Evolutionary conservation across 2,113 vertebrate genomes (phyloP).

Genomic region (Amblyornis subalaris): DNA sequence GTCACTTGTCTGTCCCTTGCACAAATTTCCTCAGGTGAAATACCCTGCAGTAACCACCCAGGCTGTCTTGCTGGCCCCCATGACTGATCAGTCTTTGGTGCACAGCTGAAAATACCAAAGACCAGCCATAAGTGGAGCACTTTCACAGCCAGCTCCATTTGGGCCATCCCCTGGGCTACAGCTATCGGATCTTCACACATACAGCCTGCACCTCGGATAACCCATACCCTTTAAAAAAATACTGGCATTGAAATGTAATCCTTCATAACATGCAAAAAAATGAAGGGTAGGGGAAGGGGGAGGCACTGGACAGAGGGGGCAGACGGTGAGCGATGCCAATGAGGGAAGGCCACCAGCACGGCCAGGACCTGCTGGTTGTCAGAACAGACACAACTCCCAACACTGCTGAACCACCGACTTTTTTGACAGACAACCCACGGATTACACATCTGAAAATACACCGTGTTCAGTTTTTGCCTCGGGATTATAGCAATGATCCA

Average conservation of each 20-base stretch:
- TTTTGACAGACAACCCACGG: background rate
- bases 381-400: background rate
- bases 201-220: conserved; percentile 9
- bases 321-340: fast-evolving
- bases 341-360: background rate
- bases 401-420: background rate
- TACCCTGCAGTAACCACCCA: background rate
- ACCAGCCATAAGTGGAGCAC: background rate
- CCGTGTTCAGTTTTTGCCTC: background rate
- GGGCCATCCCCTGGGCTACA: background rate
- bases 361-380: background rate
- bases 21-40: background rate
- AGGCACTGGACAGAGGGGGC: background rate
- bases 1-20: background rate
- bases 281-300: background rate
- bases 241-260: conserved; percentile 11
- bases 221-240: conserved; percentile 24
- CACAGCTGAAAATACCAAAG: background rate
- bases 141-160: background rate
- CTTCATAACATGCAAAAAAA: background rate
- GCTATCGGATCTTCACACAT: background rate
- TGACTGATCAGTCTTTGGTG: background rate
- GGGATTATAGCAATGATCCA: background rate
- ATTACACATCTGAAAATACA: conserved; percentile 33
- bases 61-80: background rate